Conservation (phyloP, 2,888 invertebrate species). For the Cremastinae sp. region DNA sequence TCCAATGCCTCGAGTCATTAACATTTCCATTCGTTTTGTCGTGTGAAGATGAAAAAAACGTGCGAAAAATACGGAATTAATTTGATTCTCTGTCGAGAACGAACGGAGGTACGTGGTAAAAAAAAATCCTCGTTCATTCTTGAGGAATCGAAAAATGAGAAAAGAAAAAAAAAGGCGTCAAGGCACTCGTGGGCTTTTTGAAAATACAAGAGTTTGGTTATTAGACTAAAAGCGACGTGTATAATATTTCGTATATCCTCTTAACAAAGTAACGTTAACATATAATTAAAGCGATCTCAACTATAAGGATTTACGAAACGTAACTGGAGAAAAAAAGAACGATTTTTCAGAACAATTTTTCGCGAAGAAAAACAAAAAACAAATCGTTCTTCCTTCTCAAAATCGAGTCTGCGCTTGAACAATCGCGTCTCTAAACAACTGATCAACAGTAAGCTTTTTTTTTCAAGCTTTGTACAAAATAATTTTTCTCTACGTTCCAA, state of each 20-base stretch:
- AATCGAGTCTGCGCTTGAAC: conserved; percentile 10
- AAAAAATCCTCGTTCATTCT: conserved; percentile 7
- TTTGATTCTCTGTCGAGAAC: conserved; percentile 19
- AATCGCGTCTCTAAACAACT: not conserved
- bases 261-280: conserved; percentile 70
- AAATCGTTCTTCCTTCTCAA: no score
- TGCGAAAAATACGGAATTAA: conserved; percentile 21
- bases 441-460: conserved; percentile 20
- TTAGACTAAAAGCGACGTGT: conserved; percentile 73
- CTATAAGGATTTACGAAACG: conserved; percentile 63
- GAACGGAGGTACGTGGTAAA: conserved; percentile 28
- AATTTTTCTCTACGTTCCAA: not conserved
- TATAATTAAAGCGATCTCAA: conserved; percentile 70
- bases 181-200: conserved; percentile 51
- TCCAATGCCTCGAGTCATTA: no score
- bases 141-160: no score
- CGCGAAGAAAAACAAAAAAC: not conserved
- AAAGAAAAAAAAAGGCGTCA: conserved; percentile 22
- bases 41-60: no score
- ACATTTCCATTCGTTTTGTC: no score
- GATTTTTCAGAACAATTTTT: not conserved
- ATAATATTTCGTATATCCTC: conserved; percentile 67
- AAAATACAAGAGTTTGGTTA: conserved; percentile 63
- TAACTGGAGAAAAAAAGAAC: conserved; percentile 6
- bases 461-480: conserved; percentile 28